Conservation (phyloP, 2,113 vertebrate species). For the Bujurquina vittata region DNA sequence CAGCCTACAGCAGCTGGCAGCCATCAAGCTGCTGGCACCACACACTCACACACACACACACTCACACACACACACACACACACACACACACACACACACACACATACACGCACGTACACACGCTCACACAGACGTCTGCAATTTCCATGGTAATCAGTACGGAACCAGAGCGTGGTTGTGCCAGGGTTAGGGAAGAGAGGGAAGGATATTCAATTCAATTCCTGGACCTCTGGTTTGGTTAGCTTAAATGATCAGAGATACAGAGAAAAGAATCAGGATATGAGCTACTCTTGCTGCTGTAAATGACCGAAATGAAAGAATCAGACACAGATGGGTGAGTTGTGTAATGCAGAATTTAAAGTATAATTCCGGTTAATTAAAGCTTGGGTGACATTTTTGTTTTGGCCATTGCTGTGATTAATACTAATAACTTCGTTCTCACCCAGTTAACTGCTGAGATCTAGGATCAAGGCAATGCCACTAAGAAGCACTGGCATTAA, state of each 20-base stretch:
- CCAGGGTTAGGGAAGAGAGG: constrained; percentile 44
- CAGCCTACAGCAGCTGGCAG: constrained; percentile 75
- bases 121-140: constrained; percentile 56
- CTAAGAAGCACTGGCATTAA: not conserved
- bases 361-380: constrained; percentile 20
- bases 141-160: constrained; percentile 74
- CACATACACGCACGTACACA: not conserved
- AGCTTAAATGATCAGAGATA: constrained; percentile 50
- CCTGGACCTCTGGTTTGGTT: constrained; percentile 46
- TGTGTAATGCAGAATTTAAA: constrained; percentile 37
- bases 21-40: constrained; percentile 70
- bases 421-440: constrained; percentile 4
- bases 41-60: constrained; percentile 35
- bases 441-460: not conserved
- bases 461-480: not conserved
- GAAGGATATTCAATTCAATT: constrained; percentile 39
- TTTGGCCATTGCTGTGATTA: not conserved
- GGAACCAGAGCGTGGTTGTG: constrained; percentile 59
- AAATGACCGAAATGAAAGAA: constrained; percentile 47
- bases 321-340: constrained; percentile 40
- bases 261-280: constrained; percentile 34
- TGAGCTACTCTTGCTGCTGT: constrained; percentile 38
- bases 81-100: not conserved
- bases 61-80: constrained; percentile 32
- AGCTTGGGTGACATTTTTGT: not conserved